Percentiles rank a stretch among this genome's conserved stretches.
Evolutionary conservation across 2,888 invertebrate species (phyloP).

Genomic region (Ochropacha duplaris): DNA sequence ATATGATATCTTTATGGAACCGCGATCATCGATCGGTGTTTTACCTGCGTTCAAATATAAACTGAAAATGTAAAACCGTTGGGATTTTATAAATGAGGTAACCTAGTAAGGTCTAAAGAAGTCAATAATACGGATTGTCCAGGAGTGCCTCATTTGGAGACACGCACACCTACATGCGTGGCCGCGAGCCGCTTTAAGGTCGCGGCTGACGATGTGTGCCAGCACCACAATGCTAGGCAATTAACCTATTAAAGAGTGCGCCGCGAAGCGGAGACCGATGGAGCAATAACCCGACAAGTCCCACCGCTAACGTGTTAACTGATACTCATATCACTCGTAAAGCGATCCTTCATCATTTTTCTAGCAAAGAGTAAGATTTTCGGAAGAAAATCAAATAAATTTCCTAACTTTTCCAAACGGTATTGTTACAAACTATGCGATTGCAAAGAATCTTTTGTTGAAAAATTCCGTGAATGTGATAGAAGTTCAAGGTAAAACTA

Average conservation of each 20-base stretch:
- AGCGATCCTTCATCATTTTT: not conserved
- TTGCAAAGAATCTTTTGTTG: not conserved
- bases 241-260: conserved; percentile 78
- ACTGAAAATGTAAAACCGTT: no score
- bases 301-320: conserved; percentile 52
- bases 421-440: not conserved
- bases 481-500: not conserved
- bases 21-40: no score
- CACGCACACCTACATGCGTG: conserved; percentile 69
- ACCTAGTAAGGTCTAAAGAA: conserved; percentile 9
- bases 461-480: not conserved
- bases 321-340: conserved; percentile 34
- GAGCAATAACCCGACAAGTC: conserved; percentile 69
- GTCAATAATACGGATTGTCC: conserved; percentile 34
- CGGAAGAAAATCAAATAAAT: not conserved
- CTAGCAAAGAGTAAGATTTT: not conserved
- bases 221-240: conserved; percentile 80
- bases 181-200: conserved; percentile 77
- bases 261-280: conserved; percentile 61
- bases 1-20: no score
- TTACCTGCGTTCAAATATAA: no score
- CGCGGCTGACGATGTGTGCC: conserved; percentile 76
- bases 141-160: conserved; percentile 60
- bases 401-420: no score
- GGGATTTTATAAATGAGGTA: not conserved